Conservation (phyloP, 2,888 invertebrate genomes). For the Oscheius sp. region DNA sequence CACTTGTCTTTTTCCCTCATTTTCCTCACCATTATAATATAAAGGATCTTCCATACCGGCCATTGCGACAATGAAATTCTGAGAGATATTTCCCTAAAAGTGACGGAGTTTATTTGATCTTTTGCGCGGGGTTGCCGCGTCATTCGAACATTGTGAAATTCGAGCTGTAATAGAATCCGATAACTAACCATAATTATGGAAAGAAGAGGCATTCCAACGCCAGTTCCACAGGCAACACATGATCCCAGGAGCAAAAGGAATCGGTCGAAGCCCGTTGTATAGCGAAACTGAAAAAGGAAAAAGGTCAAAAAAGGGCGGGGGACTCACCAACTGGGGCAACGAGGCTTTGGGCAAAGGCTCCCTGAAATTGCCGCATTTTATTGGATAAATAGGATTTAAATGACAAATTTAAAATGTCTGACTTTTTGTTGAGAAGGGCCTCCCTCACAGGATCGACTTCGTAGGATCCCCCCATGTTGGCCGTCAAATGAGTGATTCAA, state of each 20-base stretch:
- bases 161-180: not conserved
- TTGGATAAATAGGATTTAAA: not conserved
- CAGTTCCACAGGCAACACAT: conserved; percentile 61
- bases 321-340: conserved; percentile 24
- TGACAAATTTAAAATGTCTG: not conserved
- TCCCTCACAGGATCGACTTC: not conserved
- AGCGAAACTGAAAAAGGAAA: conserved; percentile 53
- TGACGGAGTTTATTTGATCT: not conserved
- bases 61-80: conserved; percentile 50
- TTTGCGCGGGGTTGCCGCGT: not conserved
- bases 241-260: conserved; percentile 59
- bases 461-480: not conserved
- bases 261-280: conserved; percentile 55
- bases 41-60: not conserved
- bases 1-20: not conserved
- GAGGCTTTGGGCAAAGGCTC: conserved; percentile 21
- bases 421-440: conserved; percentile 9
- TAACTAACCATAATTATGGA: conserved; percentile 63
- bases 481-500: conserved; percentile 8
- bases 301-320: not conserved
- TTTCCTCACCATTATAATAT: not conserved
- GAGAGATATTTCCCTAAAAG: conserved; percentile 57
- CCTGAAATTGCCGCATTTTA: conserved; percentile 9
- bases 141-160: not conserved
- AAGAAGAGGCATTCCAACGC: conserved; percentile 64